A percentile compares a stretch with the other conserved stretches of the same genome.
Conservation (phyloP, 2,888 invertebrate species). For the Hololepta plana region DNA sequence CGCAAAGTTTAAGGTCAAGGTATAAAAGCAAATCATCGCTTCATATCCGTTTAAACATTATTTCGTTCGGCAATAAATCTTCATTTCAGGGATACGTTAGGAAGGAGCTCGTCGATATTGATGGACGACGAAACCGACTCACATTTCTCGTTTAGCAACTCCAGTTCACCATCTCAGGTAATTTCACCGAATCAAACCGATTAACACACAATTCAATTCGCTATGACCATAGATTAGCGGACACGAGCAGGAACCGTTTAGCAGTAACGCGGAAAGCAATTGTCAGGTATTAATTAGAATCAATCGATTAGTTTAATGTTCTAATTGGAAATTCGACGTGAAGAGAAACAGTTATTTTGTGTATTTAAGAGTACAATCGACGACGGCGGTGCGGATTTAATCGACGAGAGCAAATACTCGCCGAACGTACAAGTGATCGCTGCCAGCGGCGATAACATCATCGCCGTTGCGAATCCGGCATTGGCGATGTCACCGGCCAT, state of each 20-base stretch:
- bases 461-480: slow-evolving; percentile 78
- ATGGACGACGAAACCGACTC: slow-evolving; percentile 55
- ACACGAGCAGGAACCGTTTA: slow-evolving; percentile 12
- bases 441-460: slow-evolving; percentile 70
- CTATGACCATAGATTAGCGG: slow-evolving; percentile 8
- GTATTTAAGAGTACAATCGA: slow-evolving; percentile 8
- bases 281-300: slow-evolving; percentile 9
- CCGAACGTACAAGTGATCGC: slow-evolving; percentile 56
- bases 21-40: too few species aligned
- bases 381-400: slow-evolving; percentile 13
- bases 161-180: slow-evolving; percentile 50
- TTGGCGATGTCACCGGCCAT: slow-evolving; percentile 40
- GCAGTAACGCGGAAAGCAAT: slow-evolving; percentile 8
- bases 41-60: too few species aligned
- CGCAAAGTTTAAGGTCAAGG: slow-evolving; percentile 17
- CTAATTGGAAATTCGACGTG: background rate
- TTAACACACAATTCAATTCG: slow-evolving; percentile 2
- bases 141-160: slow-evolving; percentile 59
- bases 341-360: too few species aligned
- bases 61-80: too few species aligned
- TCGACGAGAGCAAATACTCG: slow-evolving; percentile 23
- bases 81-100: slow-evolving; percentile 29
- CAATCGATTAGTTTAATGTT: slow-evolving; percentile 1
- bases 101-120: slow-evolving; percentile 27
- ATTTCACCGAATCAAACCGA: slow-evolving; percentile 9